Evolutionary conservation across 2,113 vertebrate genomes (phyloP).

Genomic region (Riparia riparia): DNA sequence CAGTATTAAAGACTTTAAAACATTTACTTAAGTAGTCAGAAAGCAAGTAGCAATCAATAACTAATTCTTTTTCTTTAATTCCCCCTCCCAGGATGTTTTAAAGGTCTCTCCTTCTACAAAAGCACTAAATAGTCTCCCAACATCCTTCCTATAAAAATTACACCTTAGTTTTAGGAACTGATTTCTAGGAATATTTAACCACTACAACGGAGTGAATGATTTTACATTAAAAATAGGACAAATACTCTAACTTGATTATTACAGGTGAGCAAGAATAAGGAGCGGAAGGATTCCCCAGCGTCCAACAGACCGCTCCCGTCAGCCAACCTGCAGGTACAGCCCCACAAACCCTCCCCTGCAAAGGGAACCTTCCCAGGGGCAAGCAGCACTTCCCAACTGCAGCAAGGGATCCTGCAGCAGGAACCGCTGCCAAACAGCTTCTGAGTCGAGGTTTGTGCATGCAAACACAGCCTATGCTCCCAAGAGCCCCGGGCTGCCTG

Average conservation of each 20-base stretch:
- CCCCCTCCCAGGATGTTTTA: not conserved
- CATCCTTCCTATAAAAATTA: not conserved
- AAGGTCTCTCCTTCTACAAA: not conserved
- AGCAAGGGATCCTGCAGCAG: not conserved
- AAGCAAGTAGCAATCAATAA: constrained; percentile 2
- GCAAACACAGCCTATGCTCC: not conserved
- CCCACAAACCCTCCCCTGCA: not conserved
- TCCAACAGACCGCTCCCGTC: rapidly evolving
- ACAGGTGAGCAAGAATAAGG: not conserved
- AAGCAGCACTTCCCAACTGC: not conserved
- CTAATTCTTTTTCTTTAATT: not conserved
- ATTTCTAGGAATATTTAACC: not conserved
- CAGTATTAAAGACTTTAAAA: not conserved
- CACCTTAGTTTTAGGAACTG: not conserved
- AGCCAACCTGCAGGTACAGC: not conserved
- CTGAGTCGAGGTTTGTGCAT: not conserved
- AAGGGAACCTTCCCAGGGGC: not conserved
- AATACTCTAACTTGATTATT: not conserved
- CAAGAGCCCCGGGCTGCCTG: not conserved
- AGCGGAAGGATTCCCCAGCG: not conserved
- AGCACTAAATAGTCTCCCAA: not conserved
- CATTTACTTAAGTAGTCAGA: not conserved
- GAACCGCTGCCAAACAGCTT: not conserved
- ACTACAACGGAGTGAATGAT: not conserved
- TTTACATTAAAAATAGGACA: not conserved